A percentile compares a stretch with the other conserved stretches of the same genome.
phyloP scores from a whole-genome alignment of 2,113 vertebrate species.

The Oostethus manadensis region DNA sequence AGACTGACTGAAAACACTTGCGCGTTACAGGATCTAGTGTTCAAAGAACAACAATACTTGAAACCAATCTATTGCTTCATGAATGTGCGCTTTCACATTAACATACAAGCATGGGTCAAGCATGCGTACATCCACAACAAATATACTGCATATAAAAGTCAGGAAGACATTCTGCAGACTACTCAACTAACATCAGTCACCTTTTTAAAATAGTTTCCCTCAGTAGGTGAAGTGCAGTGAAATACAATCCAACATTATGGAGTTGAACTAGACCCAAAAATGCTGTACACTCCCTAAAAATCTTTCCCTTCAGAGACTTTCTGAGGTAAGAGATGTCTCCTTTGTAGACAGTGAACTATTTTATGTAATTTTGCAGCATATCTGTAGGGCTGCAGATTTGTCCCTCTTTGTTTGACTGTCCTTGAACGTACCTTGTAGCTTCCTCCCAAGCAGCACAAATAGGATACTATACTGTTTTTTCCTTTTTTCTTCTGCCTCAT shows the following conservation, averaged over 20 bases:
- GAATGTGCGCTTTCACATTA: conserved; percentile 54
- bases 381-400: conserved; percentile 54
- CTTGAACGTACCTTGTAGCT: too few species aligned
- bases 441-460: too few species aligned
- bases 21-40: conserved; percentile 42
- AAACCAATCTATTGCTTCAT: conserved; percentile 60
- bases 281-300: conserved; percentile 57
- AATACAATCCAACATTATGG: conserved; percentile 55
- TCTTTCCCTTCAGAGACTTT: conserved; percentile 51
- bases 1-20: conserved; percentile 70
- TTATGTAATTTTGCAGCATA: conserved; percentile 56
- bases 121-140: conserved; percentile 15
- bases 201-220: conserved; percentile 45
- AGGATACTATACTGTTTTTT: too few species aligned
- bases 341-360: conserved; percentile 62
- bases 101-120: conserved; percentile 37
- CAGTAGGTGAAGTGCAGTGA: conserved; percentile 54
- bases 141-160: conserved; percentile 25
- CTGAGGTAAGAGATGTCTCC: conserved; percentile 26
- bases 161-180: conserved; percentile 18
- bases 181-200: conserved; percentile 35
- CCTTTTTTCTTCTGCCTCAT: too few species aligned
- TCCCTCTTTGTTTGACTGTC: too few species aligned
- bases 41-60: conserved; percentile 46
- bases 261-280: conserved; percentile 64